Evolutionary conservation across 2,888 invertebrate genomes (phyloP).

Genomic region (Dryadula phaetusa): DNA sequence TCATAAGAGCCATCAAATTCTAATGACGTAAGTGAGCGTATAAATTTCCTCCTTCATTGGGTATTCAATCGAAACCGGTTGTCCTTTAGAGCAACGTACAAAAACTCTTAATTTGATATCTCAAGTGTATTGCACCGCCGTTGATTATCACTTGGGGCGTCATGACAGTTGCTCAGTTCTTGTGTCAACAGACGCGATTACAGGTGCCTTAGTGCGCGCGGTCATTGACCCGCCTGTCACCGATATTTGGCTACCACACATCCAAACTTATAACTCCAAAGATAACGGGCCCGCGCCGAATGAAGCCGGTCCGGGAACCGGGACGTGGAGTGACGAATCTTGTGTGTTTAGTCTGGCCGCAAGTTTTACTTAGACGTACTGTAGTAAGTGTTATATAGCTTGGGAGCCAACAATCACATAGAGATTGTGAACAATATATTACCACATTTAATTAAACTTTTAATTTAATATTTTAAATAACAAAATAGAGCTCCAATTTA

Average conservation of each 20-base stretch:
- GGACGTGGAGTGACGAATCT: constrained; percentile 45
- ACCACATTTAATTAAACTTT: neutral
- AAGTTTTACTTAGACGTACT: constrained; percentile 10
- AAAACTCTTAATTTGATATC: constrained; percentile 52
- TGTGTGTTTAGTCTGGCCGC: constrained; percentile 28
- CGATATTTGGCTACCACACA: constrained; percentile 78
- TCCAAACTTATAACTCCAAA: constrained; percentile 58
- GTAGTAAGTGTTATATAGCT: neutral
- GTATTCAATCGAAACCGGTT: constrained; percentile 44
- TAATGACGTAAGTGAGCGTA: constrained; percentile 44
- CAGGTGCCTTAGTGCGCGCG: constrained; percentile 72
- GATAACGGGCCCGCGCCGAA: constrained; percentile 65
- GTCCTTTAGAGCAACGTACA: constrained; percentile 38
- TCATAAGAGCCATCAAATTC: constrained; percentile 31
- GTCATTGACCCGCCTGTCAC: constrained; percentile 73
- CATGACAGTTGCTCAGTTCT: constrained; percentile 61
- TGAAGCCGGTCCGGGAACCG: constrained; percentile 49
- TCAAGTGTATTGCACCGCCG: constrained; percentile 66
- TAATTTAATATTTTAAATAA: constrained; percentile 2
- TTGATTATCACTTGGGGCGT: constrained; percentile 75
- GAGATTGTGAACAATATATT: too few relatives aligned
- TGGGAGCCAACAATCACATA: neutral
- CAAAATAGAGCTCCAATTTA: constrained; percentile 27
- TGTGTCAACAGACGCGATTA: constrained; percentile 79
- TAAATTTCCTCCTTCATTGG: constrained; percentile 43